Evolutionary conservation across 2,888 invertebrate species (phyloP).

Genomic region (Griposia aprilina): DNA sequence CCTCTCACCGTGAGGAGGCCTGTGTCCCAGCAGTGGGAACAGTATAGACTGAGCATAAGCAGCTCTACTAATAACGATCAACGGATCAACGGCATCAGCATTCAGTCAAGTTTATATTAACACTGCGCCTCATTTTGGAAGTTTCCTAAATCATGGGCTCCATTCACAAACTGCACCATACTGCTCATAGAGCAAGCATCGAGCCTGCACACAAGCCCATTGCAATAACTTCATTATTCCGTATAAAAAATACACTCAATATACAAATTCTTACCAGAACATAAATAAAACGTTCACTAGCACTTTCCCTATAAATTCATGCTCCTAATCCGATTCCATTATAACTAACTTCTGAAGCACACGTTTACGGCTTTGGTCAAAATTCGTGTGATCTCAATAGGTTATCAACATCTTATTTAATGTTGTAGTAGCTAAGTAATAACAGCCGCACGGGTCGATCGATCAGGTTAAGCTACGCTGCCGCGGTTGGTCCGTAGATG

Average conservation of each 20-base stretch:
- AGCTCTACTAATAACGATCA: no score
- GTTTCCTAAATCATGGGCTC: no score
- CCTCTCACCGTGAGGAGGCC: background rate
- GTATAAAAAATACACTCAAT: background rate
- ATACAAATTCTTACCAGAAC: background rate
- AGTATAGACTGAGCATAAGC: background rate
- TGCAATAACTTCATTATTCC: background rate
- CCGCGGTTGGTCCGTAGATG: background rate
- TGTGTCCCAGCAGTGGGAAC: background rate
- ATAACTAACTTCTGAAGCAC: constrained; percentile 6
- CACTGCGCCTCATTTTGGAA: no score
- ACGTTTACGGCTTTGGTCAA: background rate
- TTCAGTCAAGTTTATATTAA: no score
- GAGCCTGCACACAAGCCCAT: background rate
- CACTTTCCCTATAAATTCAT: constrained; percentile 1
- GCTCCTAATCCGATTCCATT: background rate
- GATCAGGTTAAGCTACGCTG: background rate
- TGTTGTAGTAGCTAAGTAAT: background rate
- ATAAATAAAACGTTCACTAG: constrained; percentile 5
- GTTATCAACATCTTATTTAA: background rate
- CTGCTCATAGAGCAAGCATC: no score
- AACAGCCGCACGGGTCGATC: background rate
- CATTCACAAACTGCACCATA: no score
- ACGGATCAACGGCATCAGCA: no score
- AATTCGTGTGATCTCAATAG: constrained; percentile 6